Evolutionary conservation across 2,888 invertebrate species (phyloP).

Genomic region (Stenodema calcarata): DNA sequence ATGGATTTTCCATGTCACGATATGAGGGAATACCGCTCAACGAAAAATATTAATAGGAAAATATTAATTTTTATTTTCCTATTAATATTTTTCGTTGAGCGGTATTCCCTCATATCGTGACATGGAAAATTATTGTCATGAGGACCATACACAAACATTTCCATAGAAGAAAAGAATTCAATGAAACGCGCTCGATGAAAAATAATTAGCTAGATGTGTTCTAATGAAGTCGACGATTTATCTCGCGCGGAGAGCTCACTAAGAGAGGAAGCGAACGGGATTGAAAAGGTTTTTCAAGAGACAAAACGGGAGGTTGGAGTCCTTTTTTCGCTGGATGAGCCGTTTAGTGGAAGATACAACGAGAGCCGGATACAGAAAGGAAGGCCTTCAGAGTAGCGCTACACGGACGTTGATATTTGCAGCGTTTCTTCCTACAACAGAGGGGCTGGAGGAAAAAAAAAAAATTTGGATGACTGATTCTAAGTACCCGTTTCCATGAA

Average conservation of each 20-base stretch:
- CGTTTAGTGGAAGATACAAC: background rate
- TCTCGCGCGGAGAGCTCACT: background rate
- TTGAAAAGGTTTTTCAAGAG: background rate
- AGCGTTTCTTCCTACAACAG: background rate
- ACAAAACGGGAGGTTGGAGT: background rate
- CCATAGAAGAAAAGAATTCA: background rate
- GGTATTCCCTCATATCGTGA: too few relatives aligned
- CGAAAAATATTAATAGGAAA: too few relatives aligned
- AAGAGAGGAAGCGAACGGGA: background rate
- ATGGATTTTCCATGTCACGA: too few relatives aligned
- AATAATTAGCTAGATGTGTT: background rate
- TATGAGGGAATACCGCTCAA: too few relatives aligned
- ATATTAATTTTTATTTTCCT: too few relatives aligned
- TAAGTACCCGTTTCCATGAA: background rate
- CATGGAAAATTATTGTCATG: too few relatives aligned
- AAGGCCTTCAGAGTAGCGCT: background rate
- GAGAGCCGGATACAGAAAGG: background rate
- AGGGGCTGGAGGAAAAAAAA: background rate
- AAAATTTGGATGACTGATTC: background rate
- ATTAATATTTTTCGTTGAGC: too few relatives aligned
- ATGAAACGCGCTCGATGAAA: background rate
- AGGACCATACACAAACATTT: background rate
- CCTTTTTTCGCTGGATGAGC: background rate
- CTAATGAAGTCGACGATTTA: background rate
- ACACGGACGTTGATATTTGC: background rate